phyloP scores from a whole-genome alignment of 35 echinoderm and acorn worm genomes.

The Eucidaris tribuloides region DNA sequence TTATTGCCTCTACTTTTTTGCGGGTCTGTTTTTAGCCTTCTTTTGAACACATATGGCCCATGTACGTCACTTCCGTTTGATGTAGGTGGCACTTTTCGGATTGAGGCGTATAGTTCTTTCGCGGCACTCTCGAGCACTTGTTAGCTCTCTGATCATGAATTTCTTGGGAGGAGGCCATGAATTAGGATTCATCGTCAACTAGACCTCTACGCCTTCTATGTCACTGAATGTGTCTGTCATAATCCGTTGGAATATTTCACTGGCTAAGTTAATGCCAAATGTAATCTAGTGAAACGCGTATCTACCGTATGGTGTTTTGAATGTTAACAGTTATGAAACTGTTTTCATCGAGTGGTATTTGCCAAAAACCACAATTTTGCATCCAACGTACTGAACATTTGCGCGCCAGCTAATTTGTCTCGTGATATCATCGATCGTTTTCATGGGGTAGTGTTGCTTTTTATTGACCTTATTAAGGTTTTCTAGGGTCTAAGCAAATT shows the following conservation, averaged over 20 bases:
- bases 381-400: not conserved
- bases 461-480: constrained; percentile 27
- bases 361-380: constrained; percentile 19
- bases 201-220: not conserved
- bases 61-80: not conserved
- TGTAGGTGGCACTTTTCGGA: constrained; percentile 39
- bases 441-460: constrained; percentile 45
- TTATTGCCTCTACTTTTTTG: constrained; percentile 28
- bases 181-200: constrained; percentile 33
- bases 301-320: constrained; percentile 45
- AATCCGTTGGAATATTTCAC: constrained; percentile 23
- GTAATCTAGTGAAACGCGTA: constrained; percentile 4
- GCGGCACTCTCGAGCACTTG: constrained; percentile 43
- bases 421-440: constrained; percentile 33
- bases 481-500: constrained; percentile 49
- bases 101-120: constrained; percentile 38
- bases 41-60: constrained; percentile 34
- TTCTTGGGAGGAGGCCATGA: not conserved
- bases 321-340: constrained; percentile 36
- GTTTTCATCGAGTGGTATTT: constrained; percentile 19
- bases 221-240: constrained; percentile 17
- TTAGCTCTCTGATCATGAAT: constrained; percentile 16
- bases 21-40: constrained; percentile 32
- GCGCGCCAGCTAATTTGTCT: constrained; percentile 11
- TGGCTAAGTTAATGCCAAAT: constrained; percentile 43